phyloP scores from a whole-genome alignment of 2,888 invertebrate genomes.

The Hemistola chrysoprasaria region DNA sequence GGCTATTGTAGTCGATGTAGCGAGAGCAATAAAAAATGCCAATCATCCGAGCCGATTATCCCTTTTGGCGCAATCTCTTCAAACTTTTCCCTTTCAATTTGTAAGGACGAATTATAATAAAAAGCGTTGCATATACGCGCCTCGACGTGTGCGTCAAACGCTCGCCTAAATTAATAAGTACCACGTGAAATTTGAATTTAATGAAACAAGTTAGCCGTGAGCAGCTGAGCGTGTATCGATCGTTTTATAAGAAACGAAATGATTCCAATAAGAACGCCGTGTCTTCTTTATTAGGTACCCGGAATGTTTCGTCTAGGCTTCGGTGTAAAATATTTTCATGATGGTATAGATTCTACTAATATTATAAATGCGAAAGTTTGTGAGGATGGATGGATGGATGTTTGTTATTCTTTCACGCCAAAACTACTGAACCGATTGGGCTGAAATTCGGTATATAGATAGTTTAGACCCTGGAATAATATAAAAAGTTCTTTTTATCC shows the following conservation, averaged over 20 bases:
- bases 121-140: slow-evolving; percentile 55
- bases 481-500: no score
- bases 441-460: no score
- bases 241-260: slow-evolving; percentile 46
- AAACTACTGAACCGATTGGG: no score
- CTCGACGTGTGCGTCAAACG: slow-evolving; percentile 61
- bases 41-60: slow-evolving; percentile 40
- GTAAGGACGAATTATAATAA: slow-evolving; percentile 65
- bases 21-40: slow-evolving; percentile 38
- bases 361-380: no score
- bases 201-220: slow-evolving; percentile 79
- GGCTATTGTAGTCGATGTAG: slow-evolving; percentile 29
- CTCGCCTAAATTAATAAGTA: slow-evolving; percentile 80
- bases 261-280: slow-evolving; percentile 22
- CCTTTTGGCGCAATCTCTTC: slow-evolving; percentile 35
- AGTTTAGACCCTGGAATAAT: no score
- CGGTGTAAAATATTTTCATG: slow-evolving; percentile 27
- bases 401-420: no score
- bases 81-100: slow-evolving; percentile 43
- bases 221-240: slow-evolving; percentile 77
- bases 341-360: no score
- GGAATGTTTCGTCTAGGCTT: slow-evolving; percentile 24
- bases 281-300: slow-evolving; percentile 27
- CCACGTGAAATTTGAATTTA: slow-evolving; percentile 83
- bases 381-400: no score